Percentiles rank a stretch among this genome's conserved stretches.
Evolutionary conservation across 2,113 vertebrate species (phyloP).

Genomic region (Numida meleagris): DNA sequence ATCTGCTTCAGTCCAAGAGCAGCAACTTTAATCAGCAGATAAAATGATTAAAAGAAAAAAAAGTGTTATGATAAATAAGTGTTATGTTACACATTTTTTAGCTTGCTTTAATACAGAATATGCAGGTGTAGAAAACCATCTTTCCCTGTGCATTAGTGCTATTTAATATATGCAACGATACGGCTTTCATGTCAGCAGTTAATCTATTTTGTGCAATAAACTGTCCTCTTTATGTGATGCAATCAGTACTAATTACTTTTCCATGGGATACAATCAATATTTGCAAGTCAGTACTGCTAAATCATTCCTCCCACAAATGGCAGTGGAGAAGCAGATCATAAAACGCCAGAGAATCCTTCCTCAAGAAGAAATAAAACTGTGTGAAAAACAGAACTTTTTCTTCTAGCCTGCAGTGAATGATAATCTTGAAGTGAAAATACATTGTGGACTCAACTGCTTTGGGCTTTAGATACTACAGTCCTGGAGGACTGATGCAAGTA

Average conservation of each 20-base stretch:
- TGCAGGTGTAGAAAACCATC: neutral
- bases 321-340: neutral
- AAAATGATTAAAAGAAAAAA: neutral
- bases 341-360: neutral
- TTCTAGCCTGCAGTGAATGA: neutral
- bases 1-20: neutral
- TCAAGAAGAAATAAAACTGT: neutral
- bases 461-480: neutral
- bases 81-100: neutral
- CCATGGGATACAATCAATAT: neutral
- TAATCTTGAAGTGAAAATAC: neutral
- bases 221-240: neutral
- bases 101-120: neutral
- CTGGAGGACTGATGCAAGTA: neutral
- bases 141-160: neutral
- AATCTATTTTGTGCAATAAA: neutral
- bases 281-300: neutral
- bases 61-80: neutral
- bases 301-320: neutral
- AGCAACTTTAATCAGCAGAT: neutral
- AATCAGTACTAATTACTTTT: slow-evolving; percentile 13
- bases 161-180: neutral
- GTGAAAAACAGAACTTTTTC: neutral
- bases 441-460: neutral
- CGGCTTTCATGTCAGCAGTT: neutral